Conservation (phyloP, 1,140 invertebrate species). For the Trachymyrmex cornetzi region DNA sequence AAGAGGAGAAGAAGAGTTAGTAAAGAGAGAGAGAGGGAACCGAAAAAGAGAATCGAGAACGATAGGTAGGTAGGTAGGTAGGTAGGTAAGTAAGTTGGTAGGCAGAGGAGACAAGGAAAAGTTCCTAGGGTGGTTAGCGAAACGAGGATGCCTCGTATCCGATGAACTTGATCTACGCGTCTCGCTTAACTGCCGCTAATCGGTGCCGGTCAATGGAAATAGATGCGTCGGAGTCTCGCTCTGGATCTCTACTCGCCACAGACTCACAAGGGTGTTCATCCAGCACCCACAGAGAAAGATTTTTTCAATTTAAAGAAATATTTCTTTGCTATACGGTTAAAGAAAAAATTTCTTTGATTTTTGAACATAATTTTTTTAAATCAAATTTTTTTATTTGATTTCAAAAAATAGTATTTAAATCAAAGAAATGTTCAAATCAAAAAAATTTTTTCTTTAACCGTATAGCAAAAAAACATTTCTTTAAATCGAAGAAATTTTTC, state of each 20-base stretch:
- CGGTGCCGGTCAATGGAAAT: not conserved
- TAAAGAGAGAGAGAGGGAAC: not conserved
- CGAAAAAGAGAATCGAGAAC: slow-evolving; percentile 11
- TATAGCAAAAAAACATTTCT: too few relatives aligned
- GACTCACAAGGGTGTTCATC: not conserved
- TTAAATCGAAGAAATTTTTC: too few relatives aligned
- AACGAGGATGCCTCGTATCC: slow-evolving; percentile 25
- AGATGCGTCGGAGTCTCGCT: slow-evolving; percentile 35
- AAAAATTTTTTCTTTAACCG: too few relatives aligned
- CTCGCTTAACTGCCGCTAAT: slow-evolving; percentile 53
- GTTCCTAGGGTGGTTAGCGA: slow-evolving; percentile 39
- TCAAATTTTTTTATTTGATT: too few relatives aligned
- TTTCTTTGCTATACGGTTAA: too few relatives aligned
- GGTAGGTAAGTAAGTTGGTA: slow-evolving; percentile 29
- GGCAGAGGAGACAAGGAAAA: slow-evolving; percentile 54
- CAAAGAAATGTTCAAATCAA: too few relatives aligned
- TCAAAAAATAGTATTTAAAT: too few relatives aligned
- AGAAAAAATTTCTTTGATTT: too few relatives aligned
- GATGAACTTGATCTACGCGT: slow-evolving; percentile 4
- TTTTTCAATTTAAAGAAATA: too few relatives aligned
- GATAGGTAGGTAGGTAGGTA: slow-evolving; percentile 14
- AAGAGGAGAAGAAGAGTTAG: not conserved
- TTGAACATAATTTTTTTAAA: too few relatives aligned
- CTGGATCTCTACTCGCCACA: not conserved
- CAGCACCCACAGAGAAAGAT: not conserved